These are phyloP conservation scores for Aphaenogaster floridana DNA, from an alignment of 1,140 invertebrate species.

Conservation along the genomic window DNA sequence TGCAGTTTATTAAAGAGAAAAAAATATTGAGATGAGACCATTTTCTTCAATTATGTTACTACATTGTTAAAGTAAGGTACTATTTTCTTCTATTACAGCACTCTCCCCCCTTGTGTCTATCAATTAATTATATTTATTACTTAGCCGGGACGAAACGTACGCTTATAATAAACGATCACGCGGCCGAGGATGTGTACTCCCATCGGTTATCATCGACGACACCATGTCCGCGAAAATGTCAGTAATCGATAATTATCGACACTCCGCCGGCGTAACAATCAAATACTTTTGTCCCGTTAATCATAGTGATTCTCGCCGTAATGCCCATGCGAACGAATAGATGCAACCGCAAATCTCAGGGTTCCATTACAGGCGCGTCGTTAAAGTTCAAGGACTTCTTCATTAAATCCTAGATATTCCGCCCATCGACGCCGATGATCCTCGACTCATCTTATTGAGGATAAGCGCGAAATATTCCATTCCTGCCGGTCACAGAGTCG, in stretches of 20 bases:
- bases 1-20: constrained; percentile 28
- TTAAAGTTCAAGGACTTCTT: constrained; percentile 64
- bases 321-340: constrained; percentile 31
- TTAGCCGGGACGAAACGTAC: background rate
- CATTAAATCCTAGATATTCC: constrained; percentile 42
- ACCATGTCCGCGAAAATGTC: constrained; percentile 28
- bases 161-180: constrained; percentile 32
- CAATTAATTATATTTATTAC: constrained; percentile 42
- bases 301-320: constrained; percentile 49
- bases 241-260: constrained; percentile 47
- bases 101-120: background rate
- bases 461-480: constrained; percentile 46
- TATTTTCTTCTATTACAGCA: constrained; percentile 23
- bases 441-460: background rate
- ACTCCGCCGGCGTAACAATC: constrained; percentile 29
- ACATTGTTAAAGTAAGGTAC: constrained; percentile 25
- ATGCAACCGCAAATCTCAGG: constrained; percentile 45
- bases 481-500: constrained; percentile 8
- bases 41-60: constrained; percentile 25
- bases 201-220: constrained; percentile 32
- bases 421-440: background rate
- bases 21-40: background rate
- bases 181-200: background rate
- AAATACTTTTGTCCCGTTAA: constrained; percentile 50
- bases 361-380: constrained; percentile 32